Percentiles rank a stretch among this genome's conserved stretches.
Conservation (phyloP, 2,113 vertebrate genomes). For the Dipodomys merriami region DNA sequence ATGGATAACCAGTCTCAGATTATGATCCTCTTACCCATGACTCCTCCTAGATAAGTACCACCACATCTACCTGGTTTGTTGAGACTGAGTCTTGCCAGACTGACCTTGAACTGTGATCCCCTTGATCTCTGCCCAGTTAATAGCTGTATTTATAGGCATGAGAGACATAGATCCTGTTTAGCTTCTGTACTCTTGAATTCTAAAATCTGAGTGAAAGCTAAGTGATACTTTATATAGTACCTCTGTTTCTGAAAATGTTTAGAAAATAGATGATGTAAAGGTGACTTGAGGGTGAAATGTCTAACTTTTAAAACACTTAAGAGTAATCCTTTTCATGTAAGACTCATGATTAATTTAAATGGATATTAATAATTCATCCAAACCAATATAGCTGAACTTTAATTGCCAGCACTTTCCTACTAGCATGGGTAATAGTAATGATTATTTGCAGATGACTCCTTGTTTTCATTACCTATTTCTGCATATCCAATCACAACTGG, state of each 20-base stretch:
- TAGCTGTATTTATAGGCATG: too few species aligned
- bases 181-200: neutral
- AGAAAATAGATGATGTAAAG: conserved; percentile 1
- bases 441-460: neutral
- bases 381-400: neutral
- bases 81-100: too few species aligned
- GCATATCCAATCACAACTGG: neutral
- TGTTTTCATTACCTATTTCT: neutral
- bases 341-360: conserved; percentile 18
- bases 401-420: neutral
- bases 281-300: neutral
- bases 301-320: conserved; percentile 34
- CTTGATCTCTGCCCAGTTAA: too few species aligned
- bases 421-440: neutral
- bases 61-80: too few species aligned
- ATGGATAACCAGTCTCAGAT: too few species aligned
- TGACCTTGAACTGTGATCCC: too few species aligned
- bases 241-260: neutral
- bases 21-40: too few species aligned
- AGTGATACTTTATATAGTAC: conserved; percentile 4
- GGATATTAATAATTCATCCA: conserved; percentile 43
- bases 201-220: neutral
- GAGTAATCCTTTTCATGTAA: neutral
- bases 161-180: too few species aligned
- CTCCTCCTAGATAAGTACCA: too few species aligned